These are phyloP conservation scores for Molothrus ater DNA, from an alignment of 2,797 vertebrate species.

Conservation along the genomic window DNA sequence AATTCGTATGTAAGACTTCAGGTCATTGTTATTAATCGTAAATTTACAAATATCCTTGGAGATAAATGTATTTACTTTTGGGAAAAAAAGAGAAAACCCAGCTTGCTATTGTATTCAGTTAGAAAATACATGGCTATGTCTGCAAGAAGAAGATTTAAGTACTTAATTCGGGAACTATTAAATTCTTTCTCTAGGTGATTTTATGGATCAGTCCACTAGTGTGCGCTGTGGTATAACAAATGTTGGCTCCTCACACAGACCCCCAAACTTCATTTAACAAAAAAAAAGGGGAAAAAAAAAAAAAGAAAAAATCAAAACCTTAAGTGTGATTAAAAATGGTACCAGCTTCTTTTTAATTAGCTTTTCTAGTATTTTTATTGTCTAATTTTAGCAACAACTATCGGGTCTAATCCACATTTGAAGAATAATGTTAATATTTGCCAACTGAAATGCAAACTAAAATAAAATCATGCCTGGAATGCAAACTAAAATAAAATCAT, in stretches of 20 bases:
- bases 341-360: constrained; percentile 57
- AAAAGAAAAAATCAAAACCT: not conserved
- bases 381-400: constrained; percentile 63
- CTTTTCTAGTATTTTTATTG: constrained; percentile 24
- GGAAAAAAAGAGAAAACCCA: not conserved
- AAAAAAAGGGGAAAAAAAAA: not conserved
- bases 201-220: constrained; percentile 82
- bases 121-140: constrained; percentile 1
- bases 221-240: constrained; percentile 85
- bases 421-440: constrained; percentile 65
- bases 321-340: constrained; percentile 52
- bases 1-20: constrained; percentile 27
- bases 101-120: constrained; percentile 12
- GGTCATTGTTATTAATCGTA: constrained; percentile 48
- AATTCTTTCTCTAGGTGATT: not conserved
- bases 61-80: constrained; percentile 12
- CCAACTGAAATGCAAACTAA: not conserved
- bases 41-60: constrained; percentile 54
- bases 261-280: not conserved
- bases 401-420: constrained; percentile 6
- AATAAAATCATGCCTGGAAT: not conserved
- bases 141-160: constrained; percentile 41
- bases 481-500: not conserved
- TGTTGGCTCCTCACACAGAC: not conserved
- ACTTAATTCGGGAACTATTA: constrained; percentile 41